phyloP scores from a whole-genome alignment of 2,888 invertebrate species.

The Oligia latruncula region DNA sequence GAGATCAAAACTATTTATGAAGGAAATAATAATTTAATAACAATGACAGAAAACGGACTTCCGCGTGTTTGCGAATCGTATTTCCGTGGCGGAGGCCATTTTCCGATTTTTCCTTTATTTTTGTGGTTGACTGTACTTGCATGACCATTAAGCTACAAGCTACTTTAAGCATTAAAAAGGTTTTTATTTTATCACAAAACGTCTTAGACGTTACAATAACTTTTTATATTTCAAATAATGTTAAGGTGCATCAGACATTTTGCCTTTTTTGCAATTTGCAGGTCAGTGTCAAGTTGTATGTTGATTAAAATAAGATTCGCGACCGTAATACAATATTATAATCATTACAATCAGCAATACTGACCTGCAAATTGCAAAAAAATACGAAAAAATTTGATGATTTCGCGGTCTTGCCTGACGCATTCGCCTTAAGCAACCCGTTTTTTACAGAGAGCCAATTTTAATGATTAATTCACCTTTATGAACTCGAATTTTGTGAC shows the following conservation, averaged over 20 bases:
- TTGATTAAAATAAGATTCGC: background rate
- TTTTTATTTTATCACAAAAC: background rate
- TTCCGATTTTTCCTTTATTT: conserved; percentile 2
- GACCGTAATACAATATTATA: background rate
- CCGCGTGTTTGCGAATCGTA: too few species aligned
- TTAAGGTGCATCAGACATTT: too few species aligned
- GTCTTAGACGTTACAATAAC: background rate
- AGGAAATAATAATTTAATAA: too few species aligned
- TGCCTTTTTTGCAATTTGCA: too few species aligned
- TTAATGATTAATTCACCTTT: too few species aligned
- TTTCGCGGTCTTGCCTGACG: background rate
- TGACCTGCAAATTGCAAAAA: too few species aligned
- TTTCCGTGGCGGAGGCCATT: too few species aligned
- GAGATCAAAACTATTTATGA: background rate
- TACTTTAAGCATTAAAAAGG: background rate
- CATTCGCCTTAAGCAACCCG: background rate
- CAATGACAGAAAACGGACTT: too few species aligned
- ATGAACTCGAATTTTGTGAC: background rate
- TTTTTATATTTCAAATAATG: background rate
- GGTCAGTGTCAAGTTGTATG: too few species aligned
- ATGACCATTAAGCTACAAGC: background rate
- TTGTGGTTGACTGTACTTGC: conserved; percentile 3
- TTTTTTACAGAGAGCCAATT: background rate
- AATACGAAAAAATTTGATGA: too few species aligned
- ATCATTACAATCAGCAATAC: background rate